Evolutionary conservation across 2,113 vertebrate genomes (phyloP), one percentile per base, ranked within the genome.

Genomic region (Chloropsis cyanopogon): DNA sequence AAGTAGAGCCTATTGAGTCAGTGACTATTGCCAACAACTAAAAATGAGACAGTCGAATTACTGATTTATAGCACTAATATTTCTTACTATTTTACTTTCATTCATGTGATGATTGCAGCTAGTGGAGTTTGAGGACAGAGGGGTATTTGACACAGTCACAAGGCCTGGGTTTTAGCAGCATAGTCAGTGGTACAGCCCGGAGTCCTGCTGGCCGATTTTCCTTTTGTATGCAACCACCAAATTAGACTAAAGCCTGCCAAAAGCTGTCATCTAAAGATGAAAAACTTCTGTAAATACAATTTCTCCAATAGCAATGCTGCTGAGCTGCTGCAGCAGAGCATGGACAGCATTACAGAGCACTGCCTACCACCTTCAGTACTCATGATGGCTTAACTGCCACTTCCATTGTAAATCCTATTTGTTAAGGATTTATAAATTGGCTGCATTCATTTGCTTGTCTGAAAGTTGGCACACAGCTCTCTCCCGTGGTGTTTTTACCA

Each of bases 371-470:
- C 82, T 87, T 82, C 84, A 47, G 78, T 56, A 91, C 81, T 93
- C 86, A 22, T 4, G 53, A 79, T 61, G 66, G 63, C 82, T 90
- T 79, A 91, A 57, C 91, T 91, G 94, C 93, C 37, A 37, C 77
- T 88, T 73, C 88, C 64, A 72, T 76, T 95, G 81, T 64, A 93
- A 95, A 95, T 84, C 84, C 77, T 69, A 3, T 91, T 95, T 92
- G 86, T 78, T 50, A 85, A 89, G 83, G 84, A 82, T 92, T 95
- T 95, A 85, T 85, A 95, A 93, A 82, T 76, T 91, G 96, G 82
- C 70, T 76, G 66, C 76, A 68, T 91, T 92, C 77, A 78, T 57
- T 94, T 26, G 61, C 81, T 75, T 82, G 44, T 61, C 53, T 79
- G 70, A 75, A 85, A 82, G 70, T 2, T 95, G 95, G 91, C 93